Conservation (phyloP, 1,140 invertebrate species). For the Coelopa frigida region DNA sequence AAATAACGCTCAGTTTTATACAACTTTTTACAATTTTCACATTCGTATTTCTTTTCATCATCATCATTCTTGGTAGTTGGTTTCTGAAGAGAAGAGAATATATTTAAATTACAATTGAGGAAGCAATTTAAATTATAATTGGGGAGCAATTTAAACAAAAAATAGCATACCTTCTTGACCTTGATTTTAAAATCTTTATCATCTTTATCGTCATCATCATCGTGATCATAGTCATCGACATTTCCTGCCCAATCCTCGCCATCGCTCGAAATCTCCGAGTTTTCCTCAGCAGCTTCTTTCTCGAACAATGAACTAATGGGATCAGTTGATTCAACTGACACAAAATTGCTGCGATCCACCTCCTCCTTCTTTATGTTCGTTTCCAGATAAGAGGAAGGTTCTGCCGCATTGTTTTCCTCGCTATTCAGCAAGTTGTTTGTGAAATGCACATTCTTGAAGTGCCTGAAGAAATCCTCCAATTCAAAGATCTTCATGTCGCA, state of each 20-base stretch:
- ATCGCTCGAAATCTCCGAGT: background rate
- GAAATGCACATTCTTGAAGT: constrained; percentile 13
- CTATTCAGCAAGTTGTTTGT: constrained; percentile 12
- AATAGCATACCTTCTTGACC: no score
- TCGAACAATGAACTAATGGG: background rate
- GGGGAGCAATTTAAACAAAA: no score
- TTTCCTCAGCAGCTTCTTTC: background rate
- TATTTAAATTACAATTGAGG: no score
- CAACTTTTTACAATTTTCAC: constrained; percentile 22
- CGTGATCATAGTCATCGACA: no score
- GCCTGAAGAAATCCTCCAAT: constrained; percentile 12
- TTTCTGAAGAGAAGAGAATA: background rate
- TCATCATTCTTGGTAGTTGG: no score
- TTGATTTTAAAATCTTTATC: no score
- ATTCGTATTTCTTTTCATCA: constrained; percentile 26
- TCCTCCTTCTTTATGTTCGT: no score
- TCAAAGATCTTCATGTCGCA: constrained; percentile 12
- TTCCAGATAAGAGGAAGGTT: no score
- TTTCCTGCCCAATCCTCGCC: no score
- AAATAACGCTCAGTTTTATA: constrained; percentile 29
- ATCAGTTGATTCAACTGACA: background rate
- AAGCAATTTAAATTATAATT: no score
- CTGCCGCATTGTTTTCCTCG: constrained; percentile 5
- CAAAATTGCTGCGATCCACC: background rate
- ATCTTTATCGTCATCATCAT: no score